phyloP scores from a whole-genome alignment of 2,797 vertebrate species.

The Adrianichthys oophorus region DNA sequence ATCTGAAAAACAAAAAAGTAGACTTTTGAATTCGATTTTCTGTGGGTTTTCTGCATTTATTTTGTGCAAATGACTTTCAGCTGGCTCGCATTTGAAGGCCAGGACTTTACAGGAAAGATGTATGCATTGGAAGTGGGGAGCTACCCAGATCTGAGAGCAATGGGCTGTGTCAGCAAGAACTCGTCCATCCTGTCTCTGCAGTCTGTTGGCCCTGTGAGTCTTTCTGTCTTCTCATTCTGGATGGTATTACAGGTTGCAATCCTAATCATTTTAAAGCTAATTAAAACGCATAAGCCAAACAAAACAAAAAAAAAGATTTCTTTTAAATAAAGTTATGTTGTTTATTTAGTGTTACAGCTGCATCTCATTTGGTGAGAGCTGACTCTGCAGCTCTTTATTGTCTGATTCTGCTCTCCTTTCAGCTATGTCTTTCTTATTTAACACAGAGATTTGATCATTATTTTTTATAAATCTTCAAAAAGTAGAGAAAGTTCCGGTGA shows the following conservation, averaged over 20 bases:
- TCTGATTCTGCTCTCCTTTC: not conserved
- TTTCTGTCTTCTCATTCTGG: not conserved
- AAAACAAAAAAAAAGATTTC: not conserved
- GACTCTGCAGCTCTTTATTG: not conserved
- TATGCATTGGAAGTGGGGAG: constrained; percentile 89
- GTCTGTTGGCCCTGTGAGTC: constrained; percentile 86
- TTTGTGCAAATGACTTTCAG: constrained; percentile 64
- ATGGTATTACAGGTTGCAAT: not conserved
- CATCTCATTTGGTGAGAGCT: not conserved
- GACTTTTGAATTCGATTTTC: not conserved
- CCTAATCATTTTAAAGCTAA: constrained; percentile 1
- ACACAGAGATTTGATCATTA: too few species aligned
- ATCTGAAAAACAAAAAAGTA: too few species aligned
- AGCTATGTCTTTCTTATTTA: too few species aligned
- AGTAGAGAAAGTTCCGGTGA: too few species aligned
- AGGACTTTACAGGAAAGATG: constrained; percentile 83
- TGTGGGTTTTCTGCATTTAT: not conserved
- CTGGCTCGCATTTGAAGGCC: constrained; percentile 86
- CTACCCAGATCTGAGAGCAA: constrained; percentile 84
- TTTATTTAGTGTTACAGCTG: not conserved
- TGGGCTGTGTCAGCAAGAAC: constrained; percentile 80
- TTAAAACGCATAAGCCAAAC: not conserved
- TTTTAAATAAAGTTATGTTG: not conserved
- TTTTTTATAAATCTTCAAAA: too few species aligned
- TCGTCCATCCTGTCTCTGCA: constrained; percentile 82